Evolutionary conservation across 2,797 vertebrate species (phyloP), one percentile per base, ranked within the genome.

Genomic region (Sus cebifrons): DNA sequence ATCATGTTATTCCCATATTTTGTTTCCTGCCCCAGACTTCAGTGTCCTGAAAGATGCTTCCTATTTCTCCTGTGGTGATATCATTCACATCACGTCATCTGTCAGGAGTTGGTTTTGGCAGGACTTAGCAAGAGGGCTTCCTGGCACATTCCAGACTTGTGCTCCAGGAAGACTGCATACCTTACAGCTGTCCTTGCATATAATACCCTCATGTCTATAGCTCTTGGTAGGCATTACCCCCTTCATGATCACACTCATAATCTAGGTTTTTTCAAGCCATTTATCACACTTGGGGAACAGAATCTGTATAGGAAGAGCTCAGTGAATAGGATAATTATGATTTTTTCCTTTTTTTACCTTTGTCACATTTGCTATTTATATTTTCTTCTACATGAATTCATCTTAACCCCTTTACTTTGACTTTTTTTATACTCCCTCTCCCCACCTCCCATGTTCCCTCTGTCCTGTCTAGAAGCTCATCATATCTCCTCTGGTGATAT

Each of bases 61-160:
- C 83, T 73, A 6, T 8, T 70, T 91, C 89, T 81, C 21, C 23
- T 36, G 29, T 71, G n/a, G 27, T 75, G 60, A 92, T 92, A 58
- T 29, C 52, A 40, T 67, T 79, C 54, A 68, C 11, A 32, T 78
- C 78, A 73, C 20, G 20, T 16, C 52, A 70, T 88, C 73, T 77
- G 13, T 85, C 44, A 90, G 52, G 20, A 73, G 58, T 20, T 67
- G n/a, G 29, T 62, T 86, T 86, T 84, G 36, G 60, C n/a, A 87
- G 84, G 60, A 81, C 12, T 95, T 92, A 29, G 62, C 29, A 87
- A 77, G 77, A 75, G 62, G 29, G 23, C 49, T 97, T 82, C 67
- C 64, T 81, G 71, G 49, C 27, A 68, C 71, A 62, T 65, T 89
- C 40, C 73, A 85, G 89, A 93, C 14, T 13, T 11, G 3, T 49